Base-by-base conservation (phyloP, 2,888 invertebrate species). In the Metallyticus violacea region DNA sequence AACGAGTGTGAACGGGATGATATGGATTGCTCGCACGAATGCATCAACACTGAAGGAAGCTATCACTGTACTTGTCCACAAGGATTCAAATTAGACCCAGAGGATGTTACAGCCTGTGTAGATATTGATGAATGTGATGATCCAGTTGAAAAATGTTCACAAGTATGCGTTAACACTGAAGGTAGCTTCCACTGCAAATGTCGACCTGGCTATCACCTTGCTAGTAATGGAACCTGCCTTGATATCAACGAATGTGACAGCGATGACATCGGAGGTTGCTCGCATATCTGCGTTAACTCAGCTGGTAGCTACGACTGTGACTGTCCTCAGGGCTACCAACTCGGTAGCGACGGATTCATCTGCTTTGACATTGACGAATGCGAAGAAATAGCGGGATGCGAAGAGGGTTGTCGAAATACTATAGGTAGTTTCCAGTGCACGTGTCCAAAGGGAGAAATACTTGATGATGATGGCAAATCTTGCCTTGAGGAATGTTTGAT, bases 381-480 rank as follows among this genome's bases (percentile, higher is more conserved):
- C 30, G 92, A 90, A 79, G 93, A 95, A 88, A 90, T 90, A 26
- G 94, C 94, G 89, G 90, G 90, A 2, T 93, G 93, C 87, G 92
- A 93, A 3, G 92, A 93, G 87, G 90, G 91, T 40, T 96, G 96
- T 90, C 91, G 93, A 77, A 95, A 95, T 90, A 93, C 93, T 0
- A 90, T 92, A 9, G 95, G 95, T 25, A 93, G 94, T 26, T 95
- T 93, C 89, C 90, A 91, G 76, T 96, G 96, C 90, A 91, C 91
- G 87, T 95, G 95, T 89, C 91, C 92, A 1, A 88, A 90, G 15
- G 62, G n/a, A 27, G 27, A 81, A 77, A 7, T 77, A 90, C 90
- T 93, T 2, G 91, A 89, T 4, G 90, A 90, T 0, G 93, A 94
- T 89, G 89, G 89, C 7, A 90, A 90, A 26, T 92, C 91, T 29